phyloP scores from a whole-genome alignment of 2,113 vertebrate species.

The Psophia crepitans region DNA sequence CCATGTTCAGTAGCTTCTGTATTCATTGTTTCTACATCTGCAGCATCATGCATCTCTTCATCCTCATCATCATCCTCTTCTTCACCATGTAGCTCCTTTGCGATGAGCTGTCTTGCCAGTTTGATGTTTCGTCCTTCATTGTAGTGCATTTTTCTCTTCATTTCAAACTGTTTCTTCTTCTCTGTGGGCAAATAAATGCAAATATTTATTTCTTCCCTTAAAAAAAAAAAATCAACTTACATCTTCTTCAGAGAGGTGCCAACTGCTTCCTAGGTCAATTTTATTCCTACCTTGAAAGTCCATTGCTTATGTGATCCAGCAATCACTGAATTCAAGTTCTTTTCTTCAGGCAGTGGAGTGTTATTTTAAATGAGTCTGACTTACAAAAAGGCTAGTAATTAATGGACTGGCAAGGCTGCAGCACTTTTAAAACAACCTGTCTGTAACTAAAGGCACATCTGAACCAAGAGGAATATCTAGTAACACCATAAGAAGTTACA shows the following conservation, averaged over 20 bases:
- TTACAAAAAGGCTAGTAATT: background rate
- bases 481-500: background rate
- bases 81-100: constrained; percentile 85
- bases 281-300: background rate
- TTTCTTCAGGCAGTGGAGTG: background rate
- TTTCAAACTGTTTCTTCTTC: constrained; percentile 93
- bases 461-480: background rate
- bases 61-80: constrained; percentile 80
- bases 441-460: background rate
- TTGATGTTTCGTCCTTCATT: constrained; percentile 97
- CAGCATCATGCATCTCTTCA: constrained; percentile 84
- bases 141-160: constrained; percentile 98
- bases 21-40: constrained; percentile 78
- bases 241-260: background rate
- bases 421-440: background rate
- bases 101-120: constrained; percentile 92
- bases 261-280: background rate
- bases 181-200: constrained; percentile 63
- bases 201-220: background rate
- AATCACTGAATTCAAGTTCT: background rate
- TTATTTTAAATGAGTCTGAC: background rate
- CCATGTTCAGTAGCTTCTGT: constrained; percentile 63
- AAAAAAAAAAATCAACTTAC: background rate
- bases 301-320: background rate
- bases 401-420: background rate